Percentiles rank a stretch among this genome's conserved stretches.
Conservation (phyloP, 23 tunicate genomes). For the Aplidium turbinatum region DNA sequence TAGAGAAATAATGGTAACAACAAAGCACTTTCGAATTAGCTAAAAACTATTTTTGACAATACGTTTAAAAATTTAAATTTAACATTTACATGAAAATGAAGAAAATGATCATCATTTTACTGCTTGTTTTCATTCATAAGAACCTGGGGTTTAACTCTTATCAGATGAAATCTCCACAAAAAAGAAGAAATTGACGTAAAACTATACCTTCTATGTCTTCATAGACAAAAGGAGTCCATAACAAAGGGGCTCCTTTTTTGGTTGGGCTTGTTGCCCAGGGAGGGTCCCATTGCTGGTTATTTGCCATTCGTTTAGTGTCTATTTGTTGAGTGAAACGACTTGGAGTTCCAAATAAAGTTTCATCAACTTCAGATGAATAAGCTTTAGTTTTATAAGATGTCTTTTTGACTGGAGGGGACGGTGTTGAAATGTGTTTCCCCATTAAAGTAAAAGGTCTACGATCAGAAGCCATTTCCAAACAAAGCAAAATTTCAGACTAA, state of each 20-base stretch:
- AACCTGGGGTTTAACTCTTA: too few relatives aligned
- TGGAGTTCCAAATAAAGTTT: constrained; percentile 89
- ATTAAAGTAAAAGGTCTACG: constrained; percentile 31
- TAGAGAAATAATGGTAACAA: too few relatives aligned
- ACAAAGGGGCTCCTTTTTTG: constrained; percentile 72
- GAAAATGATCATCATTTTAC: too few relatives aligned
- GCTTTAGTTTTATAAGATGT: constrained; percentile 67
- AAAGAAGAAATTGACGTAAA: too few relatives aligned
- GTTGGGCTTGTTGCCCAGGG: constrained; percentile 91
- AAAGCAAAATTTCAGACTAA: too few relatives aligned
- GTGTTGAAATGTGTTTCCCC: constrained; percentile 52
- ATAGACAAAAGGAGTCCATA: constrained; percentile 83
- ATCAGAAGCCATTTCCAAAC: constrained; percentile 14
- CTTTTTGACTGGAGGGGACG: constrained; percentile 32
- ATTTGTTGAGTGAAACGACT: constrained; percentile 61
- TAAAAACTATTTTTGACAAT: too few relatives aligned
- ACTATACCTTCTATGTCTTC: constrained; percentile 51
- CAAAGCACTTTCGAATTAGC: too few relatives aligned
- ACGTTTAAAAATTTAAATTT: too few relatives aligned
- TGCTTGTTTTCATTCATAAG: too few relatives aligned
- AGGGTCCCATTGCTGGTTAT: constrained; percentile 88
- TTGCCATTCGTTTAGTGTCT: constrained; percentile 56
- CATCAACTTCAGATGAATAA: constrained; percentile 75
- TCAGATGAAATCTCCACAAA: too few relatives aligned
- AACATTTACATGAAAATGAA: too few relatives aligned